phyloP scores from a whole-genome alignment of 2,113 vertebrate genomes.

The Aramus guarauna region DNA sequence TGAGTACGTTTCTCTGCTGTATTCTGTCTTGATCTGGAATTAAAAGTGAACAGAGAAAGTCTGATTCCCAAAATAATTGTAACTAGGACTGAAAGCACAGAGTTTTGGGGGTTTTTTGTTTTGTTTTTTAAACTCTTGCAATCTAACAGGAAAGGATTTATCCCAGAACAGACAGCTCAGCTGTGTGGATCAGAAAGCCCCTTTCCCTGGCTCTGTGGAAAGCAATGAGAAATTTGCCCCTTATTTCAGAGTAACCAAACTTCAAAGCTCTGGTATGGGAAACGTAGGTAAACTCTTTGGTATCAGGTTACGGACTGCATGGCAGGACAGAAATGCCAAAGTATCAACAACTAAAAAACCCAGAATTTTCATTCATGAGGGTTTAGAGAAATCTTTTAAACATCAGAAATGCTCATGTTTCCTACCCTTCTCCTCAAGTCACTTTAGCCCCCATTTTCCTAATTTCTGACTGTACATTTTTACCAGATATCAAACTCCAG shows the following conservation, averaged over 20 bases:
- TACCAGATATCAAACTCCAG: not conserved
- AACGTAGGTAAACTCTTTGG: not conserved
- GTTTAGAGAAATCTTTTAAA: not conserved
- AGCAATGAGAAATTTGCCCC: not conserved
- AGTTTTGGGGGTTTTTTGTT: not conserved
- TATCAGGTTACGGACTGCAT: not conserved
- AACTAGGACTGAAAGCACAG: not conserved
- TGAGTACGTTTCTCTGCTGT: not conserved
- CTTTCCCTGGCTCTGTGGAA: not conserved
- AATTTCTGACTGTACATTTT: not conserved
- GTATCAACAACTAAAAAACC: not conserved
- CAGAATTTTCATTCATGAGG: not conserved
- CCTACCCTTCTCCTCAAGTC: not conserved
- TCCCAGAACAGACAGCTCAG: not conserved
- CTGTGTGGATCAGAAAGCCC: not conserved
- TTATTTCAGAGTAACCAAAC: not conserved
- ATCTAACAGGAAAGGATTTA: not conserved
- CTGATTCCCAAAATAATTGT: not conserved
- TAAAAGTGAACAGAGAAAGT: not conserved
- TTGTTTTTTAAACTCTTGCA: not conserved
- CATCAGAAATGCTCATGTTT: not conserved
- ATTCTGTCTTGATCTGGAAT: not conserved
- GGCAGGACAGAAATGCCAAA: not conserved
- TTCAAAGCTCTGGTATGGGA: not conserved
- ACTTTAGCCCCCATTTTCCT: not conserved